Conservation (phyloP, 2,797 vertebrate genomes). For the Enteromius paludinosus region DNA sequence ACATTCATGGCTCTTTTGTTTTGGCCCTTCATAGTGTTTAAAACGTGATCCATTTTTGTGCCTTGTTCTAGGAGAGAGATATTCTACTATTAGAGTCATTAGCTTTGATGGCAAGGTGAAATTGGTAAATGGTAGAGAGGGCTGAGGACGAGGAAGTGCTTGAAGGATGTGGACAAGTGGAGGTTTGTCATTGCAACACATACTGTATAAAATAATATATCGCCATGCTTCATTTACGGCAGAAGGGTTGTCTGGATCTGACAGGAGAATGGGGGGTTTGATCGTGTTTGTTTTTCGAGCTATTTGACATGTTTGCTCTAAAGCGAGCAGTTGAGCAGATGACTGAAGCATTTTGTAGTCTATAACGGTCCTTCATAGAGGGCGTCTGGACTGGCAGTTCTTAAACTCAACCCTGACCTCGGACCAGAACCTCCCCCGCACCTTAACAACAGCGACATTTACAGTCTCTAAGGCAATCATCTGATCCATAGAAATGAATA, state of each 20-base stretch:
- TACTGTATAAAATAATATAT: constrained; percentile 44
- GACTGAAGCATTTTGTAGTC: constrained; percentile 19
- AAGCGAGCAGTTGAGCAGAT: constrained; percentile 35
- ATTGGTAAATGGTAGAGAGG: not conserved
- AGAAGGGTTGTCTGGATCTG: constrained; percentile 61
- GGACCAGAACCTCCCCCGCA: not conserved
- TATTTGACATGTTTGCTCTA: constrained; percentile 43
- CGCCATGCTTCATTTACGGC: constrained; percentile 59
- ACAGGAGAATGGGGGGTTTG: constrained; percentile 59
- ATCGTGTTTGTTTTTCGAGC: constrained; percentile 46
- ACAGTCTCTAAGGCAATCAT: constrained; percentile 13
- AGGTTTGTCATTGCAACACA: constrained; percentile 48
- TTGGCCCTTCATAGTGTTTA: constrained; percentile 32
- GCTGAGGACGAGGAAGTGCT: not conserved
- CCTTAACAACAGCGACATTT: constrained; percentile 14
- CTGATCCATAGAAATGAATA: constrained; percentile 5
- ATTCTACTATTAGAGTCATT: not conserved
- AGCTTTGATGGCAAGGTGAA: not conserved
- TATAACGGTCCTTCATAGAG: not conserved
- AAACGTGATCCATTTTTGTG: constrained; percentile 4
- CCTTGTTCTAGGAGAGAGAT: not conserved
- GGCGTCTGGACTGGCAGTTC: not conserved
- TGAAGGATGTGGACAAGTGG: not conserved
- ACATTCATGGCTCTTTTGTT: constrained; percentile 24
- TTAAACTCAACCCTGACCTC: constrained; percentile 9